Evolutionary conservation across 2,113 vertebrate genomes (phyloP), one percentile per base, ranked within the genome.

Genomic region (Panurus biarmicus): DNA sequence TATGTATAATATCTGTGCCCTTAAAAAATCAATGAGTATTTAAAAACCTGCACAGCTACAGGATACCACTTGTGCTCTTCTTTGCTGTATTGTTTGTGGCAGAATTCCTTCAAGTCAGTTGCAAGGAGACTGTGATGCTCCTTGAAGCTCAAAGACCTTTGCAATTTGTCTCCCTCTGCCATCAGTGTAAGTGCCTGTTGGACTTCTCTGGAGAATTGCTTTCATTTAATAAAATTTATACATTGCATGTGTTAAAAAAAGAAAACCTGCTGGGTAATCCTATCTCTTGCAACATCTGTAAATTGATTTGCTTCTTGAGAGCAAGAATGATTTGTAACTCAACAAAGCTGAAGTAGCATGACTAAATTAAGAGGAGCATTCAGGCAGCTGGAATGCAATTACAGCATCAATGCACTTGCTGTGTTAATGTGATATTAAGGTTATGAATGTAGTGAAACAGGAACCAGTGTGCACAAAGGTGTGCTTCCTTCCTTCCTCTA

Each of bases 291-390:
- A 94, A 75, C 76, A 93, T 95, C 87, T 85, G 47, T 62, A 95
- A 88, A 95, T 84, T 91, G 89, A 91, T 93, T 95, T 96, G 61
- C 74, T 95, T 94, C 76, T 75, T 91, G 87, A 95, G 60, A 89
- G n/a, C 35, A 85, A 67, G 78, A 90, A 79, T 88, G 78, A 93
- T 90, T 91, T 86, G 58, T 95, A 95, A 54, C 74, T 90, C 81
- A 89, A 57, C 71, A 62, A 90, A 95, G 74, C 81, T 83, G 13
- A 93, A 90, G 87, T 85, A 89, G 85, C 72, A 25, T 71, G 85
- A 90, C 76, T 73, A 67, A 92, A 95, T 95, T 91, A 94, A 86
- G 89, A 79, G 79, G 38, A 76, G 38, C 65, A 25, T 90, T 90
- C 71, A 75, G 78, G 71, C 72, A 67, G 61, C 56, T 94, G 91